phyloP scores from a whole-genome alignment of 2,797 vertebrate species.

The Cryptoblepharus egeriae region DNA sequence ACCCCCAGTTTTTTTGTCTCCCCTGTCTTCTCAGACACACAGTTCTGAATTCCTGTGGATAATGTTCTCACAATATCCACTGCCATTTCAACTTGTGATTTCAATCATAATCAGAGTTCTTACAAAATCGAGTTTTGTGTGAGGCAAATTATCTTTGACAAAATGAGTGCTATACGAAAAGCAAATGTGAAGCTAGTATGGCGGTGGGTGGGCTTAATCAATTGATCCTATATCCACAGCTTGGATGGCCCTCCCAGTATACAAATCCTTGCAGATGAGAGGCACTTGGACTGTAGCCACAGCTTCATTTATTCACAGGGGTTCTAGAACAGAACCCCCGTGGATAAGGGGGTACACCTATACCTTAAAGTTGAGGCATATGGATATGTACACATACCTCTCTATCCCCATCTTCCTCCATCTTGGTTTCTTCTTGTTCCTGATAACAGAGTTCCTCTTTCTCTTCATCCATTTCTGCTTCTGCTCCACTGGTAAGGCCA shows the following conservation, averaged over 20 bases:
- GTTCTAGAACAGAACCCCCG: no score
- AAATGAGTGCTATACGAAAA: not conserved
- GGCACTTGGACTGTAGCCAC: no score
- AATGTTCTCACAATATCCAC: not conserved
- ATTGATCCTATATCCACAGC: no score
- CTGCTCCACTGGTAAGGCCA: constrained; percentile 78
- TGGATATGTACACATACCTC: constrained; percentile 71
- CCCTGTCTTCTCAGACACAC: not conserved
- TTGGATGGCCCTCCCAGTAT: no score
- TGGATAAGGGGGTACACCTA: no score
- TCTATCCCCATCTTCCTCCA: constrained; percentile 78
- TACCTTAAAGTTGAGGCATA: not conserved
- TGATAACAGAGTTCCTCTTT: constrained; percentile 41
- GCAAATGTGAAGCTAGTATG: no score
- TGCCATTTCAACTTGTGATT: not conserved
- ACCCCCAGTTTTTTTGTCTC: not conserved
- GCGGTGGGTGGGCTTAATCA: no score
- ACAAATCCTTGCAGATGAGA: no score
- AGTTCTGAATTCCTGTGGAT: not conserved
- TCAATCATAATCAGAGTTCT: not conserved
- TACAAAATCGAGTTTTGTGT: not conserved
- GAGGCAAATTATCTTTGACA: not conserved
- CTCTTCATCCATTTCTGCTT: constrained; percentile 62
- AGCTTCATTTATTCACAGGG: no score
- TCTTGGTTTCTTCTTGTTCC: constrained; percentile 63